Conservation (phyloP, 2,888 invertebrate species). For the Meteorus cinctellus region DNA sequence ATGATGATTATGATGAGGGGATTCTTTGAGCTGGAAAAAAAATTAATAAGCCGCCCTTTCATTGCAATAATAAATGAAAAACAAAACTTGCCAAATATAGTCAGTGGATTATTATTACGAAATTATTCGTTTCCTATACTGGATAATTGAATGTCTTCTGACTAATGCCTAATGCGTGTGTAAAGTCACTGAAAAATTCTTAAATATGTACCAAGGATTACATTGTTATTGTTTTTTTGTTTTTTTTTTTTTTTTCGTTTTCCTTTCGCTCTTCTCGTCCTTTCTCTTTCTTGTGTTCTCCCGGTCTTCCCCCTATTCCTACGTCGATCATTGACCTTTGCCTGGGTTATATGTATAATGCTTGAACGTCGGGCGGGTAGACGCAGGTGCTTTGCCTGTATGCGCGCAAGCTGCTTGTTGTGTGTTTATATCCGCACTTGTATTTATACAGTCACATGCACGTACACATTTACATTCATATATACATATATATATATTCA, state of each 20-base stretch:
- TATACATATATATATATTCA: background rate
- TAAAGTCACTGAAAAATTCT: slow-evolving; percentile 26
- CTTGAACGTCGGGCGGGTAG: background rate
- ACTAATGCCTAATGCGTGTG: slow-evolving; percentile 25
- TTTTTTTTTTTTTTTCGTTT: background rate
- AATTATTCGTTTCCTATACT: slow-evolving; percentile 16
- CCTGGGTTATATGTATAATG: background rate
- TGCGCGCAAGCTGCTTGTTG: background rate
- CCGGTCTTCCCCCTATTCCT: slow-evolving; percentile 10
- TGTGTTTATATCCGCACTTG: slow-evolving; percentile 16
- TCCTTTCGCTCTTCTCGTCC: background rate
- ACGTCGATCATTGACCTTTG: slow-evolving; percentile 43
- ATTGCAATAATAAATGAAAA: slow-evolving; percentile 23
- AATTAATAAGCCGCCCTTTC: slow-evolving; percentile 35
- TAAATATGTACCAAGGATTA: slow-evolving; percentile 23
- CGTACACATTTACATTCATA: background rate
- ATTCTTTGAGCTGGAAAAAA: background rate
- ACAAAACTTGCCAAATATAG: slow-evolving; percentile 1
- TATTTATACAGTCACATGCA: background rate
- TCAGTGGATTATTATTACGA: slow-evolving; percentile 2
- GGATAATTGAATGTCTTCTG: slow-evolving; percentile 27
- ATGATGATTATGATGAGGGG: slow-evolving; percentile 10
- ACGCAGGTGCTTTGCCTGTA: slow-evolving; percentile 39
- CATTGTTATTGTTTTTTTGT: slow-evolving; percentile 20
- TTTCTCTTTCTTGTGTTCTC: slow-evolving; percentile 25